Base-by-base conservation (phyloP, 2,888 invertebrate genomes). In the Agrochola lychnidis region DNA sequence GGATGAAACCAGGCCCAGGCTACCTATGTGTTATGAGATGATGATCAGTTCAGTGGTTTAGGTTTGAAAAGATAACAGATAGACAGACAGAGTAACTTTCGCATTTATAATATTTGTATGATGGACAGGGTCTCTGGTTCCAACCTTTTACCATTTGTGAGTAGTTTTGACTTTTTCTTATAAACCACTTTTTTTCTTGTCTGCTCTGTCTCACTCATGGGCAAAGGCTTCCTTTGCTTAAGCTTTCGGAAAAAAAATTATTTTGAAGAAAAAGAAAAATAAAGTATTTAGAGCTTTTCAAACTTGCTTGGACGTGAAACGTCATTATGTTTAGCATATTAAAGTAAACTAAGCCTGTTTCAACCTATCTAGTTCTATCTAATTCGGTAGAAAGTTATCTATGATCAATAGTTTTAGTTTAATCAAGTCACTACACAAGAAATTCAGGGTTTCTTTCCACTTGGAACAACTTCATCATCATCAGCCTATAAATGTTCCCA, bases 391-490 rank as follows among this genome's bases (percentile, higher is more conserved):
- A 62, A 62, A 78, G 25, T 48, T 40, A 48, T 30, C 12, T 61
- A 61, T 12, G 19, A 63, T 63, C 71, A 30, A 71, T 63, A 48
- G 16, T 45, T 73, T 36, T 40, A 70, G 10, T 66, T 67, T 42
- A 22, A 30, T n/a, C 14, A 16, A 53, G 16, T 45, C 5, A 0
- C 7, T 51, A 48, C 19, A 14, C 59, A 36, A 77, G 45, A 45
- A 69, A 45, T 22, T 6, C 42, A 53, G 19, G 2, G 6, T 12
- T 19, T 42, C 9, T 19, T 57, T 70, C 25, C 12, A 56, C 14
- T 70, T 63, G n/a, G n/a, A n/a, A n/a, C n/a, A n/a, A n/a, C n/a
- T n/a, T n/a, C n/a, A n/a, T n/a, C n/a, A n/a, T 36, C 3, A 36
- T 36, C 36, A 36, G 36, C 36, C 36, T 36, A 36, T 36, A 36